phyloP scores from a whole-genome alignment of 2,797 vertebrate genomes.

The Carapus acus region DNA sequence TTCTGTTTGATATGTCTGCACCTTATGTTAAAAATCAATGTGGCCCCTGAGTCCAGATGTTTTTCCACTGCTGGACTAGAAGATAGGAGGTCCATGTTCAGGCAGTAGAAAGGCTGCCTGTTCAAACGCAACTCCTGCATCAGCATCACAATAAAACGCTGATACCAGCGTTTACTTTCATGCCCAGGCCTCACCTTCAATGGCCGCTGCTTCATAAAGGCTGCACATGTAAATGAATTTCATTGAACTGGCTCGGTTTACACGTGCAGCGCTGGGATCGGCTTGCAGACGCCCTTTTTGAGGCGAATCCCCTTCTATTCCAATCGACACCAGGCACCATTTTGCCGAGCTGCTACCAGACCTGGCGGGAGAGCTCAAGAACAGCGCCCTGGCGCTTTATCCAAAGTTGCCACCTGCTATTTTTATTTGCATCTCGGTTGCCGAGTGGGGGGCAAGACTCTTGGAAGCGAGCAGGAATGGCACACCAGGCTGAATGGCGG shows the following conservation, averaged over 20 bases:
- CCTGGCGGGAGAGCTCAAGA: slow-evolving; percentile 7
- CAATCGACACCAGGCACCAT: slow-evolving; percentile 15
- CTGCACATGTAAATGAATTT: slow-evolving; percentile 42
- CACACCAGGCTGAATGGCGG: slow-evolving; percentile 41
- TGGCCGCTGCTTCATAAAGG: slow-evolving; percentile 5
- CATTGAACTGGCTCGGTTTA: slow-evolving; percentile 30
- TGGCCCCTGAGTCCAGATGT: too few species aligned
- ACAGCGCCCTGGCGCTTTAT: slow-evolving; percentile 12
- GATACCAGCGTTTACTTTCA: not conserved
- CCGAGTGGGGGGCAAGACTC: not conserved
- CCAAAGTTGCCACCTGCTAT: slow-evolving; percentile 28
- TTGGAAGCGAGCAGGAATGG: slow-evolving; percentile 26
- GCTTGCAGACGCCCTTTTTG: slow-evolving; percentile 38
- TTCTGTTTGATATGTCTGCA: too few species aligned
- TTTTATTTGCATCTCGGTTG: slow-evolving; percentile 6
- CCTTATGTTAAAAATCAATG: too few species aligned
- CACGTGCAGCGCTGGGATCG: slow-evolving; percentile 24
- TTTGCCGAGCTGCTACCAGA: slow-evolving; percentile 4
- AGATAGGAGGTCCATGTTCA: too few species aligned
- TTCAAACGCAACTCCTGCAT: too few species aligned
- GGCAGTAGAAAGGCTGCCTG: too few species aligned
- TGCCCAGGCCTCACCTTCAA: slow-evolving; percentile 3
- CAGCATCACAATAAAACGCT: not conserved
- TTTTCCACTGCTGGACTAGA: too few species aligned
- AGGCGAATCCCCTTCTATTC: slow-evolving; percentile 11